Base-by-base conservation (phyloP, 2,888 invertebrate genomes). In the Dyspetes luteomarginatus region DNA sequence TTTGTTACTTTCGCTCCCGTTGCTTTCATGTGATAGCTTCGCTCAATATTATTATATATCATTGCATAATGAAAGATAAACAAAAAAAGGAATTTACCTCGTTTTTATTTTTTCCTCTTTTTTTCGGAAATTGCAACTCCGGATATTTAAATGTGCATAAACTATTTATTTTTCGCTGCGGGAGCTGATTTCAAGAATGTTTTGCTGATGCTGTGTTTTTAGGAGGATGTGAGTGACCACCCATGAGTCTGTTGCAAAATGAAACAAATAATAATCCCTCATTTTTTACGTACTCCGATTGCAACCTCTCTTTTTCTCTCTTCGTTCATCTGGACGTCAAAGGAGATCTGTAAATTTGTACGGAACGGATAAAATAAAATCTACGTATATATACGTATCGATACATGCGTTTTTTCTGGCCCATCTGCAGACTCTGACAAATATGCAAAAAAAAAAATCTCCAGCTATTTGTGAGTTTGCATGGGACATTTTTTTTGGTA, bases 1-100 rank as follows among this genome's bases (percentile, higher is more conserved):
- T 78, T 78, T 60, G 64, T 65, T 64, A 64, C 56, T 84, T 84
- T 81, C 67, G 68, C 74, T 71, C 55, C 55, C 22, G 15, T 28
- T 67, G 36, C 50, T 30, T 52, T 52, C 15, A 36, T 26, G 24
- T 22, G 52, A 52, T 36, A 22, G 55, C 52, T 19, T 69, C 0
- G 2, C 22, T 26, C 45, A 12, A 28, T 56, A 69, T 45, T 15
- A 17, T 36, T 68, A 22, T 68, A n/a, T 24, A 17, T 12, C 9
- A 7, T 52, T 52, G n/a, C 28, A 26, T 56, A 28, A 65, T 65
- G 30, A 50, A 65, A 50, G 26, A 64, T 64, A 64, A 64, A 64
- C 64, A 28, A 45, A 4, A 43, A n/a, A 22, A 15, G 45, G 2
- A 22, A 45, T 43, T 26, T 2, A n/a, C 5, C 48, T 15, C 48